phyloP scores from a whole-genome alignment of 2,797 vertebrate genomes.

The Rhadinocentrus ornatus region DNA sequence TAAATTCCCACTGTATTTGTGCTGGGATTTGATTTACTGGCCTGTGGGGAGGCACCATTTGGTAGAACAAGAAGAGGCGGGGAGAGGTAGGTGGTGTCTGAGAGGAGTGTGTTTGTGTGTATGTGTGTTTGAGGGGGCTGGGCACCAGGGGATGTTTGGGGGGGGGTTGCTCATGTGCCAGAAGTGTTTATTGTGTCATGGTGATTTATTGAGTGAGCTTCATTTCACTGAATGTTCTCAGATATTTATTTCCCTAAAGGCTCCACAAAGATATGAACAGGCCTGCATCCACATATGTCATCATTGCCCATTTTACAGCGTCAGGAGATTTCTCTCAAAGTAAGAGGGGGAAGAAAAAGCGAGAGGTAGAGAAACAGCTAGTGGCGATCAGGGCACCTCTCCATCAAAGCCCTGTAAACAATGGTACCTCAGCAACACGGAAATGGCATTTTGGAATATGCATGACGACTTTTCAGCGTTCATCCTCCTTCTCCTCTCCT shows the following conservation, averaged over 20 bases:
- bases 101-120: slow-evolving; percentile 69
- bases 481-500: slow-evolving; percentile 61
- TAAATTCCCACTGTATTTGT: slow-evolving; percentile 99
- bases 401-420: slow-evolving; percentile 84
- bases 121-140: slow-evolving; percentile 69
- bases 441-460: slow-evolving; percentile 81
- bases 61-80: slow-evolving; percentile 93
- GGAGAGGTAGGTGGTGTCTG: slow-evolving; percentile 96
- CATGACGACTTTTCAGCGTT: slow-evolving; percentile 72
- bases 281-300: slow-evolving; percentile 99
- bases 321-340: slow-evolving; percentile 97
- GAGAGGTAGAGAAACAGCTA: slow-evolving; percentile 72
- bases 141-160: slow-evolving; percentile 75
- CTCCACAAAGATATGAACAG: slow-evolving; percentile 99
- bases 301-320: slow-evolving; percentile 99
- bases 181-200: slow-evolving; percentile 99
- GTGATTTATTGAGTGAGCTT: slow-evolving; percentile 99
- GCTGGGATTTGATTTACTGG: slow-evolving; percentile 99
- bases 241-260: slow-evolving; percentile 99
- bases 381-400: slow-evolving; percentile 87
- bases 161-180: slow-evolving; percentile 94
- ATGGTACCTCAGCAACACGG: slow-evolving; percentile 80
- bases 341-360: slow-evolving; percentile 74
- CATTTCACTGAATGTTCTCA: slow-evolving; percentile 99
- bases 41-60: slow-evolving; percentile 99